phyloP scores from a whole-genome alignment of 2,113 vertebrate genomes.

The Rhegmatorhina hoffmannsi region DNA sequence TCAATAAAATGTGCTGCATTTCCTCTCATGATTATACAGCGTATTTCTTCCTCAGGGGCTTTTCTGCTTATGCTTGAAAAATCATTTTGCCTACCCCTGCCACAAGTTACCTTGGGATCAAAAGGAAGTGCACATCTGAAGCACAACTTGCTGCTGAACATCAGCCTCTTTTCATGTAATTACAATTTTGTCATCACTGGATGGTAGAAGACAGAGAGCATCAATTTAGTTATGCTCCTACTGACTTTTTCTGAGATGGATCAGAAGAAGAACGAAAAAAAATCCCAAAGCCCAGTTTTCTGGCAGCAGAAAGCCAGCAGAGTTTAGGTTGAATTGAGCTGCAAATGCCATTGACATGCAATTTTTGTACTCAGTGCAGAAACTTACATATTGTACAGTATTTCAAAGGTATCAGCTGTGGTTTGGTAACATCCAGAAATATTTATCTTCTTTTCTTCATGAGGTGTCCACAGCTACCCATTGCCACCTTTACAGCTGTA shows the following conservation, averaged over 20 bases:
- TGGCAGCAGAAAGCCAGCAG: not conserved
- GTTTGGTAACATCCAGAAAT: not conserved
- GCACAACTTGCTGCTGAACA: constrained; percentile 5
- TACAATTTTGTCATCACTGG: not conserved
- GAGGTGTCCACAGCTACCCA: not conserved
- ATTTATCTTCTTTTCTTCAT: not conserved
- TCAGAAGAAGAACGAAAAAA: not conserved
- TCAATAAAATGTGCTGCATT: not conserved
- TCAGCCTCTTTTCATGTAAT: not conserved
- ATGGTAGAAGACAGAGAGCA: not conserved
- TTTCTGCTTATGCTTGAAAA: constrained; percentile 33
- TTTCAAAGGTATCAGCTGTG: not conserved
- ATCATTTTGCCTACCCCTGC: constrained; percentile 18
- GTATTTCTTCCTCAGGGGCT: not conserved
- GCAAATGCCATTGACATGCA: not conserved
- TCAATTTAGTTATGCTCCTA: not conserved
- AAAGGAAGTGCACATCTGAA: not conserved
- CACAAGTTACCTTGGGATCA: not conserved
- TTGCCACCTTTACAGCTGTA: not conserved
- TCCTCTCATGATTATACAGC: not conserved
- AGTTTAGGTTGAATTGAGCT: not conserved
- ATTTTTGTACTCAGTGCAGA: not conserved
- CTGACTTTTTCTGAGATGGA: not conserved
- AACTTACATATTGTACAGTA: not conserved
- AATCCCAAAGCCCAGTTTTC: not conserved